phyloP scores from a whole-genome alignment of 2,797 vertebrate genomes.

The Synaphobranchus kaupii region DNA sequence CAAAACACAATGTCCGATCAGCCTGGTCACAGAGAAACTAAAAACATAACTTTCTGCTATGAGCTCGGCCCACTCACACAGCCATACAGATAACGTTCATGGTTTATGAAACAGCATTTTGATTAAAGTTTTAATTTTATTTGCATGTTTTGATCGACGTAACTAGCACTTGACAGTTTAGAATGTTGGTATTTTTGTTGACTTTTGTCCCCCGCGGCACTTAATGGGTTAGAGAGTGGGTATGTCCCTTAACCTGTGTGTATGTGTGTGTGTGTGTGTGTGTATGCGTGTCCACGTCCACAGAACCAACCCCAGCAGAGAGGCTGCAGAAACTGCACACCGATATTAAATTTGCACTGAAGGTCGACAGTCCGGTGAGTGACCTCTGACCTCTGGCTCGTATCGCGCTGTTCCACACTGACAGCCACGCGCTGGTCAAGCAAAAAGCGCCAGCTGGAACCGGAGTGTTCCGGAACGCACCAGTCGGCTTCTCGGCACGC shows the following conservation, averaged over 20 bases:
- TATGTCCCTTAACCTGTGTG: conserved; percentile 7
- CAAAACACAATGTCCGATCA: no score
- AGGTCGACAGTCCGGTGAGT: conserved; percentile 97
- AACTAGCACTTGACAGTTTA: neutral
- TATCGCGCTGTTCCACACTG: neutral
- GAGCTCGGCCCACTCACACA: no score
- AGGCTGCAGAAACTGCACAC: conserved; percentile 95
- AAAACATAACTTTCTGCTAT: no score
- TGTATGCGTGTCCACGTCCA: conserved; percentile 22
- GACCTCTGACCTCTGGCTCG: neutral
- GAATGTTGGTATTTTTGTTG: neutral
- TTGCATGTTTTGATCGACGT: no score
- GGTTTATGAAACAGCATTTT: no score
- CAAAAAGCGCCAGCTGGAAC: neutral
- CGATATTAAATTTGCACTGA: conserved; percentile 95
- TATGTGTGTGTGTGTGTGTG: neutral
- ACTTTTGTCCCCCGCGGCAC: no score
- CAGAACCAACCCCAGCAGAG: conserved; percentile 90
- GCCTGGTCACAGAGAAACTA: no score
- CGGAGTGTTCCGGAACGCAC: neutral
- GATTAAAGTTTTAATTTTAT: no score
- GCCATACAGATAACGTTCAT: no score
- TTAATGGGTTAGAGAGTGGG: neutral
- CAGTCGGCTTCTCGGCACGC: neutral
- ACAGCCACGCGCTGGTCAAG: neutral